Conservation (phyloP, 2,797 vertebrate species). For the Tapera naevia region DNA sequence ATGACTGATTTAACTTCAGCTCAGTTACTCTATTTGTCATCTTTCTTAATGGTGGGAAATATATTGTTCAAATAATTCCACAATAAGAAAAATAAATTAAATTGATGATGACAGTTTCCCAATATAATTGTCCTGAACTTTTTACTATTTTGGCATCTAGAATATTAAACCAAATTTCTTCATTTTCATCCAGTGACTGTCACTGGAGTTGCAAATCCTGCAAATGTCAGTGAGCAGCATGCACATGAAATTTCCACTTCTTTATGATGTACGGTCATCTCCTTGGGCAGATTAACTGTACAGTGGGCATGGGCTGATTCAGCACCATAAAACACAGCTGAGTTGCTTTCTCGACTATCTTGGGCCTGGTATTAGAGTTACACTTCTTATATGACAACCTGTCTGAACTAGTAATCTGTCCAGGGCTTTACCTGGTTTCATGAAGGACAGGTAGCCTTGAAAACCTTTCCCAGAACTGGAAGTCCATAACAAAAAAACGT, state of each 20-base stretch:
- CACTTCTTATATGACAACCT: background rate
- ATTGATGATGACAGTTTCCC: background rate
- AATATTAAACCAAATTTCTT: constrained; percentile 10
- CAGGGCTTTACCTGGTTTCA: background rate
- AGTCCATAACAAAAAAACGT: background rate
- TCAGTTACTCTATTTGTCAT: background rate
- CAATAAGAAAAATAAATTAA: constrained; percentile 29
- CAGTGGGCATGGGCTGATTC: background rate
- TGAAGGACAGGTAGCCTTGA: background rate
- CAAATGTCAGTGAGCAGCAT: background rate
- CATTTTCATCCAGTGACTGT: background rate
- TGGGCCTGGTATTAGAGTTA: background rate
- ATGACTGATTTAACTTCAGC: background rate
- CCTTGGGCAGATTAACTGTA: background rate
- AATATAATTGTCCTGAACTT: background rate
- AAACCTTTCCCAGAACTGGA: background rate
- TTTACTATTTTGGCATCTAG: constrained; percentile 5
- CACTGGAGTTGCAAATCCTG: background rate
- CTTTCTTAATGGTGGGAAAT: background rate
- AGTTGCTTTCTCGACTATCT: background rate
- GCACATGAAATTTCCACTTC: background rate
- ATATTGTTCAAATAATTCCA: background rate
- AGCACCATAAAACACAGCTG: background rate
- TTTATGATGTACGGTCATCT: background rate
- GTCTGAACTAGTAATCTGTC: background rate